Base-by-base conservation (phyloP, 2,888 invertebrate genomes). In the Sphinx pinastri region DNA sequence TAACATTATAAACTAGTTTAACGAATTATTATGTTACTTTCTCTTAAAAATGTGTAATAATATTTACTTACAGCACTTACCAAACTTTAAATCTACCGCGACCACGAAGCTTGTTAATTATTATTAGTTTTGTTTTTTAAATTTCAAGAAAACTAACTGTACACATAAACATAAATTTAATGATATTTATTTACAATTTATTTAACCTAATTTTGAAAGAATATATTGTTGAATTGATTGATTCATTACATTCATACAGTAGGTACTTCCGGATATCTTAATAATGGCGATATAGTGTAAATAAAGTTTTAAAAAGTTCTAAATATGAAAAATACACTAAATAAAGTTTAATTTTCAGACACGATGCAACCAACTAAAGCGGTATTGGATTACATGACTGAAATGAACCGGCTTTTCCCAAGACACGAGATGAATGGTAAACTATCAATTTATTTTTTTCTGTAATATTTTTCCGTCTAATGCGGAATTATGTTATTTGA, bases 231-330 rank as follows among this genome's bases (percentile, higher is more conserved):
- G 38, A 2, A 3, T 38, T 38, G 8, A 38, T 38, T 38, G 38
- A 38, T 38, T 38, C 38, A 5, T 38, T 3, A 38, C 5, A 38
- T 38, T 38, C 38, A 8, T 38, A 38, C 6, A 38, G 2, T 38
- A 38, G 38, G 38, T 55, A 55, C 38, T 52, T 67, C 54, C 54
- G 54, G 67, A 16, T 12, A 31, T 16, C n/a, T n/a, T 19, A 6
- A 63, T 63, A 67, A 67, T 54, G 54, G 54, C 51, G 67, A 54
- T 31, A n/a, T 11, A 31, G 38, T 31, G 54, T 67, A 67, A 51
- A 54, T 67, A 54, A 31, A 49, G 25, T 25, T 8, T 7, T 1
- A 13, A 63, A 19, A 25, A 47, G 16, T 63, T 13, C 1, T 19
- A 47, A 63, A 0, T 49, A 63, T 63, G 47, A 25, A 13, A 47